A percentile compares a stretch with the other conserved stretches of the same genome.
phyloP scores from a whole-genome alignment of 2,888 invertebrate genomes.

The Pachydiplax longipennis region DNA sequence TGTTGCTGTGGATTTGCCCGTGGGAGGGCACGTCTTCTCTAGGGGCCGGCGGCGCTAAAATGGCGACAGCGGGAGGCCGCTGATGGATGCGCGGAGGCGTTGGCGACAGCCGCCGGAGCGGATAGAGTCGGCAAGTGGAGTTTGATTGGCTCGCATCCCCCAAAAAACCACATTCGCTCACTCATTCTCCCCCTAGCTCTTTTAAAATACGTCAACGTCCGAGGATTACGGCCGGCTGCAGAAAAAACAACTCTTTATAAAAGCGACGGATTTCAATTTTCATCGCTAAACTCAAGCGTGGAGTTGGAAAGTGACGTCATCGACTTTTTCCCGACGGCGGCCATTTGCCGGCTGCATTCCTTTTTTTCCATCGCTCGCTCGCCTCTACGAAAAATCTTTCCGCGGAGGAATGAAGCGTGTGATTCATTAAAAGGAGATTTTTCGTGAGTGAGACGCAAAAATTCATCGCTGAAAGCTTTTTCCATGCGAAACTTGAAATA shows the following conservation, averaged over 20 bases:
- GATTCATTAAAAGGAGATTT: neutral
- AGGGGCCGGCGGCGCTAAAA: neutral
- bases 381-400: neutral
- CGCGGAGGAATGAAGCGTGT: conserved; percentile 11
- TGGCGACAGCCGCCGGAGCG: neutral
- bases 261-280: conserved; percentile 15
- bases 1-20: neutral
- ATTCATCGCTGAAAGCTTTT: neutral
- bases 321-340: neutral
- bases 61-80: neutral
- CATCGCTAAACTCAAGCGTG: conserved; percentile 13
- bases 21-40: conserved; percentile 1
- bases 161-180: conserved; percentile 5
- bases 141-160: neutral
- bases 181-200: neutral
- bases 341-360: neutral
- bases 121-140: neutral
- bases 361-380: neutral
- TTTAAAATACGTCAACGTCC: neutral
- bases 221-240: neutral
- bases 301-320: conserved; percentile 33
- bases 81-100: conserved; percentile 2
- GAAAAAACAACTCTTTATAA: neutral
- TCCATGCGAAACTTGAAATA: neutral
- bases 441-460: neutral